Evolutionary conservation across 2,888 invertebrate genomes (phyloP), one percentile per base, ranked within the genome.

Genomic region (Pollenia angustigena): DNA sequence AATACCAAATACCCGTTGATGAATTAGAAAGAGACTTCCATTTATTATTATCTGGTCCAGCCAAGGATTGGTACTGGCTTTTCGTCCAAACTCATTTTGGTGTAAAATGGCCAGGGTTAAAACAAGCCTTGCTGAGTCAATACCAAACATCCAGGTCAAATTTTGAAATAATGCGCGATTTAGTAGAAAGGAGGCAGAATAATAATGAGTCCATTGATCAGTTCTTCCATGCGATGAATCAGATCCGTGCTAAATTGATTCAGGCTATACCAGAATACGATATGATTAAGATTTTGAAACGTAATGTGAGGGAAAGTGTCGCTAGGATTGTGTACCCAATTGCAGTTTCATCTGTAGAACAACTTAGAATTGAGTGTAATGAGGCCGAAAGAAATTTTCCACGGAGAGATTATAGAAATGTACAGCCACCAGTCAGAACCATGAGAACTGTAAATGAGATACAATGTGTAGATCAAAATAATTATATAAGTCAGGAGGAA

Each of bases 21-120:
- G 69, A 76, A 44, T 62, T 81, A 1, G 2, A 76, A 0, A 44
- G 71, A n/a, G 78, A 81, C 10, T 86, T 83, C 10, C 82, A 79
- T 14, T 32, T 75, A 0, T 18, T 82, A n/a, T 11, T 82, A 4
- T 10, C 56, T 0, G 86, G 82, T 0, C 18, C 60, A 8, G 83
- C 80, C 4, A 54, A 46, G 14, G 76, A 86, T n/a, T 80, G 80
- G 75, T 86, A 82, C 40, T 83, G 83, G 80, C 52, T 71, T 1
- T 75, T 75, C 12, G 14, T 80, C 0, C 69, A 60, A 10, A 83
- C 58, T 2, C 72, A 80, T 58, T 44, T 12, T 16, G 40, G 16
- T 1, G 14, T 18, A 16, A 68, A 58, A 18, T 86, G 83, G 83
- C 46, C 76, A n/a, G 62, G 40, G 11, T 42, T 86, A 2, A 66